Conservation (phyloP, 2,888 invertebrate genomes). For the Prenolepis imparis region DNA sequence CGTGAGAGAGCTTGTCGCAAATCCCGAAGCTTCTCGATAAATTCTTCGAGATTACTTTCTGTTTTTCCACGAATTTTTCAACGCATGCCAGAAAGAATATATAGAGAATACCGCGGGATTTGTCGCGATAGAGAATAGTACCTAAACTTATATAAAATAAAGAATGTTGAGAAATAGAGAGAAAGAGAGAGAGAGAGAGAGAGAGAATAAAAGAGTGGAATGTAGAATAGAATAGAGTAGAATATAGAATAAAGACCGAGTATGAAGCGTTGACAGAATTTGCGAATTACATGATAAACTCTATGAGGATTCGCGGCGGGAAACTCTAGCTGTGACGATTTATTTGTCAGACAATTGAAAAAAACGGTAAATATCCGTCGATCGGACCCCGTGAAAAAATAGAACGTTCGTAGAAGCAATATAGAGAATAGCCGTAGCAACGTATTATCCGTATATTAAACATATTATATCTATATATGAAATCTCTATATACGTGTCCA, state of each 20-base stretch:
- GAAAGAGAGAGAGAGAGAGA: neutral
- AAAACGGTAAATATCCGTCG: constrained; percentile 6
- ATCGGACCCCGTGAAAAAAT: constrained; percentile 30
- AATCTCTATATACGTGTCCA: constrained; percentile 35
- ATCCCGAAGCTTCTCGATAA: constrained; percentile 18
- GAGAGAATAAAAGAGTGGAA: neutral
- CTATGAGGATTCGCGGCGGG: constrained; percentile 80
- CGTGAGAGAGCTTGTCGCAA: constrained; percentile 21
- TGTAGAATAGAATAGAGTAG: constrained; percentile 30
- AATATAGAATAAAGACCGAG: constrained; percentile 20
- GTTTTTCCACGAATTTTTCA: neutral
- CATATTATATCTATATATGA: constrained; percentile 11
- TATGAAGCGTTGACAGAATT: constrained; percentile 66
- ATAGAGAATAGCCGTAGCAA: constrained; percentile 60
- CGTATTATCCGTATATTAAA: constrained; percentile 2
- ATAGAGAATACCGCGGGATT: constrained; percentile 21
- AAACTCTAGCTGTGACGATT: constrained; percentile 70
- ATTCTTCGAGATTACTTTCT: constrained; percentile 39
- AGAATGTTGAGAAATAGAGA: neutral
- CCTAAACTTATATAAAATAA: constrained; percentile 13
- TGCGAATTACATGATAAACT: constrained; percentile 73
- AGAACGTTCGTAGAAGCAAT: constrained; percentile 81
- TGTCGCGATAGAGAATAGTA: constrained; percentile 29
- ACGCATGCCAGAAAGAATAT: constrained; percentile 26
- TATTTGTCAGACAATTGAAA: constrained; percentile 15